These are phyloP conservation scores for Odontophorus gujanensis DNA, from an alignment of 2,113 vertebrate genomes.

Conservation along the genomic window DNA sequence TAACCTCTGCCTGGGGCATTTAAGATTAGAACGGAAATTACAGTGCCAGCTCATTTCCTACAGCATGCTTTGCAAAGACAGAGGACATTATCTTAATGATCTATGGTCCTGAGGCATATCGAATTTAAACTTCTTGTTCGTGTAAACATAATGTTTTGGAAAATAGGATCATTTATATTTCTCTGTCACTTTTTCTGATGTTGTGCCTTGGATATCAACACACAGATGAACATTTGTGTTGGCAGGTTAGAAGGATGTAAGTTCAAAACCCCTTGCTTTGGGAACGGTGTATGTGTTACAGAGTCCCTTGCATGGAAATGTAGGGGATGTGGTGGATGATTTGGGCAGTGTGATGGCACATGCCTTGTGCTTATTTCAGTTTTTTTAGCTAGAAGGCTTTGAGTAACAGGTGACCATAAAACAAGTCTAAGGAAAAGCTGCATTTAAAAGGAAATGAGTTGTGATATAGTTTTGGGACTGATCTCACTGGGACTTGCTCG, in stretches of 20 bases:
- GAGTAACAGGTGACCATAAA: background rate
- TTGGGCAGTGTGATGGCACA: rapidly evolving
- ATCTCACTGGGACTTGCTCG: background rate
- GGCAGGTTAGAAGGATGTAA: background rate
- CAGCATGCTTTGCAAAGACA: background rate
- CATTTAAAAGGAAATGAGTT: background rate
- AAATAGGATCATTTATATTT: background rate
- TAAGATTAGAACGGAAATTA: conserved; percentile 1
- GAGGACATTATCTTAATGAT: conserved; percentile 9
- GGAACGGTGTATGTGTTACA: background rate
- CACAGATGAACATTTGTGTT: background rate
- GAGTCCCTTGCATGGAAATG: background rate
- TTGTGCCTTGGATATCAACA: background rate
- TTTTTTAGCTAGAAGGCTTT: background rate
- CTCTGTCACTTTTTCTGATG: background rate
- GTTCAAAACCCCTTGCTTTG: background rate
- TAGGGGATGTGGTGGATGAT: no score
- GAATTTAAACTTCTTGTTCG: background rate
- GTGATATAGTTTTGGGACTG: background rate
- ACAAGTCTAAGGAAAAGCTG: background rate
- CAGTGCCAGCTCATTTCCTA: conserved; percentile 22
- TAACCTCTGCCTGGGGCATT: conserved; percentile 11
- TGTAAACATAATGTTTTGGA: background rate
- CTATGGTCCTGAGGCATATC: background rate
- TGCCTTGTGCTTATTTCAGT: background rate